Evolutionary conservation across 2,113 vertebrate species (phyloP).

Genomic region (Vicugna pacos): DNA sequence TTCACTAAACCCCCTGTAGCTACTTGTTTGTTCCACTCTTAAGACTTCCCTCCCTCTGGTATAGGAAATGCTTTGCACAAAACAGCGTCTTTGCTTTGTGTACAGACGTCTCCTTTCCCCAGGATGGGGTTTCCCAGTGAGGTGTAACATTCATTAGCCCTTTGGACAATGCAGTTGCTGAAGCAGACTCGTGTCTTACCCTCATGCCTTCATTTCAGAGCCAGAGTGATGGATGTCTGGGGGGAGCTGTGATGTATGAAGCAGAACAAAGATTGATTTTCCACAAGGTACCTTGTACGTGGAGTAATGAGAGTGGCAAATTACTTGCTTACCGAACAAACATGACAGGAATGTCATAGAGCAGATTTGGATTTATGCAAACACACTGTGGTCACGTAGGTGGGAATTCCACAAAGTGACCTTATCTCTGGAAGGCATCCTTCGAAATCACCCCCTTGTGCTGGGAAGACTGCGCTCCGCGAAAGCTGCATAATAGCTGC

Average conservation of each 20-base stretch:
- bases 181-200: slow-evolving; percentile 51
- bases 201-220: slow-evolving; percentile 71
- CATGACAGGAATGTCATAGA: slow-evolving; percentile 86
- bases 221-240: slow-evolving; percentile 73
- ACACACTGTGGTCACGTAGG: slow-evolving; percentile 67
- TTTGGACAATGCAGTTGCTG: slow-evolving; percentile 42
- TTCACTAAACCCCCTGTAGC: not conserved
- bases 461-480: slow-evolving; percentile 58
- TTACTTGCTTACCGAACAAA: slow-evolving; percentile 87
- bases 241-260: slow-evolving; percentile 84
- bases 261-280: slow-evolving; percentile 87
- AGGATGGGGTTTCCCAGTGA: not conserved
- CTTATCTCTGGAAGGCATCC: slow-evolving; percentile 73
- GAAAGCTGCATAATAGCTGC: slow-evolving; percentile 69
- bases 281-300: slow-evolving; percentile 82
- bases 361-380: slow-evolving; percentile 86
- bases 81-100: slow-evolving; percentile 62
- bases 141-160: slow-evolving; percentile 71
- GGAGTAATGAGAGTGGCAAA: slow-evolving; percentile 86
- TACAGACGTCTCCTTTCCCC: not conserved
- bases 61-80: slow-evolving; percentile 26
- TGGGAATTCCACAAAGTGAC: slow-evolving; percentile 81
- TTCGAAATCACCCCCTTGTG: slow-evolving; percentile 72
- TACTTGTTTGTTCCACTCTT: slow-evolving; percentile 62
- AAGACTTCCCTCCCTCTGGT: not conserved